A percentile compares a stretch with the other conserved stretches of the same genome.
Evolutionary conservation across 2,797 vertebrate species (phyloP).

Genomic region (Meriones psammophilus): DNA sequence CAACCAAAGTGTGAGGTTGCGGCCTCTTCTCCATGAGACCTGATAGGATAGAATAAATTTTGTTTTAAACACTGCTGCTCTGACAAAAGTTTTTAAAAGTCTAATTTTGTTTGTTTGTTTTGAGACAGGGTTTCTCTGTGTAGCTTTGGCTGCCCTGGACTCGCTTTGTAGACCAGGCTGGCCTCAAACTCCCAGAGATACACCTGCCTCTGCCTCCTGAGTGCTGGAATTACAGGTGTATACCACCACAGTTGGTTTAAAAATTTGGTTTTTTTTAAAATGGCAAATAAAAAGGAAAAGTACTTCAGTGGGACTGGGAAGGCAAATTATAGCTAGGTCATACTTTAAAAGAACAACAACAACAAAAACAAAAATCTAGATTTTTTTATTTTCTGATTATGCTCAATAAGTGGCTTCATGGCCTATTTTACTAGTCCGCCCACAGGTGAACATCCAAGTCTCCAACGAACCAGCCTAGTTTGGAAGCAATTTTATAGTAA

Average conservation of each 20-base stretch:
- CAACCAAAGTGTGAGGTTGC: slow-evolving; percentile 53
- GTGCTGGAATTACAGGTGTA: no score
- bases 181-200: no score
- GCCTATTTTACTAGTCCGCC: not conserved
- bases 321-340: slow-evolving; percentile 10
- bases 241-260: no score
- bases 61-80: slow-evolving; percentile 52
- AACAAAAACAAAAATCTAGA: not conserved
- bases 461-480: not conserved
- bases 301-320: not conserved
- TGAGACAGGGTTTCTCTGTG: not conserved
- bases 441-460: not conserved
- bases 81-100: slow-evolving; percentile 26
- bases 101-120: slow-evolving; percentile 46
- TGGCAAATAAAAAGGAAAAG: slow-evolving; percentile 25
- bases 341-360: not conserved
- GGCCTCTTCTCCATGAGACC: slow-evolving; percentile 29
- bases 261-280: not conserved
- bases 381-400: slow-evolving; percentile 10
- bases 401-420: not conserved
- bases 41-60: slow-evolving; percentile 33
- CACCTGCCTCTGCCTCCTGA: no score
- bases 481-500: not conserved
- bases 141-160: no score
- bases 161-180: no score